These are phyloP conservation scores for Clarias gariepinus DNA, from an alignment of 2,113 vertebrate genomes.

Conservation along the genomic window DNA sequence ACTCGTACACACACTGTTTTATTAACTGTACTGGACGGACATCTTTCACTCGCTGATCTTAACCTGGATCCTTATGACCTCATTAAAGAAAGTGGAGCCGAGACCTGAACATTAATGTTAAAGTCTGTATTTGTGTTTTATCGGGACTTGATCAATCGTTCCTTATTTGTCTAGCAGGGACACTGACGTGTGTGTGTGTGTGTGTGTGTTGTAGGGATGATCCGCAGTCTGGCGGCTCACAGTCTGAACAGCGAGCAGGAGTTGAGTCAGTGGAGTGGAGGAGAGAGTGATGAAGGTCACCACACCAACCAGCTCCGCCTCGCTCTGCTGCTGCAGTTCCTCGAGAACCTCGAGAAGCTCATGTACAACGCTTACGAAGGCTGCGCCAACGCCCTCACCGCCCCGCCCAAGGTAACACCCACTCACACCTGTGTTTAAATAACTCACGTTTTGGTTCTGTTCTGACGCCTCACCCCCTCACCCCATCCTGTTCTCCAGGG, in stretches of 20 bases:
- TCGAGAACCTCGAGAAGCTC: constrained; percentile 96
- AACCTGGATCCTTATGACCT: too few species aligned
- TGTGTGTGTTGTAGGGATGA: constrained; percentile 79
- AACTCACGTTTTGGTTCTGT: background rate
- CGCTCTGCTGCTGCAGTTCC: constrained; percentile 90
- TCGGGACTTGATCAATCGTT: too few species aligned
- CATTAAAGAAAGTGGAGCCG: too few species aligned
- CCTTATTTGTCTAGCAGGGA: too few species aligned
- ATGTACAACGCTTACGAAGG: constrained; percentile 99
- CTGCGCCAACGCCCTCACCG: constrained; percentile 92
- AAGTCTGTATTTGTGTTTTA: background rate
- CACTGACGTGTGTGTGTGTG: background rate
- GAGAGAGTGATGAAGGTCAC: constrained; percentile 91
- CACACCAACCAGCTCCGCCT: constrained; percentile 92
- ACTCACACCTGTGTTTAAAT: background rate
- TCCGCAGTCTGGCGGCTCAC: constrained; percentile 93
- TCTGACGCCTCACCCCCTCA: background rate
- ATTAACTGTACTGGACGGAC: too few species aligned
- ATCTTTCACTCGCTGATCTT: too few species aligned
- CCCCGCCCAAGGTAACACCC: constrained; percentile 89
- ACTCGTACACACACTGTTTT: too few species aligned
- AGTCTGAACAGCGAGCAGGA: constrained; percentile 93
- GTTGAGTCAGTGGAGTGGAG: constrained; percentile 88
- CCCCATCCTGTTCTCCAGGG: constrained; percentile 71
- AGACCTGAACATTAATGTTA: background rate